Conservation (phyloP, 2,113 vertebrate species). For the Plecturocebus donacophilus region DNA sequence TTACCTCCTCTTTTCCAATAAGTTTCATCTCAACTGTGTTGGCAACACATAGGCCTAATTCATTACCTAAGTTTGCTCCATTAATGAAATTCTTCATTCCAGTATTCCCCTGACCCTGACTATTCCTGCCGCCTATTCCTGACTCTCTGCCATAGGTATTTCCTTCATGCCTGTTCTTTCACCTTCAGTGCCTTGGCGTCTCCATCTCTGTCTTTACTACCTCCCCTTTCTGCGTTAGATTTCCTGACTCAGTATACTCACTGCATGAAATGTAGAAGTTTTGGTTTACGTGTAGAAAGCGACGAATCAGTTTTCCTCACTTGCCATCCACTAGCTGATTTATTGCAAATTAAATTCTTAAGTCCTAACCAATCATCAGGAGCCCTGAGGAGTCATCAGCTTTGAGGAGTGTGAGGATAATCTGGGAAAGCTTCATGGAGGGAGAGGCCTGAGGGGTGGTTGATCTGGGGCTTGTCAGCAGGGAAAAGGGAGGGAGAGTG, state of each 20-base stretch:
- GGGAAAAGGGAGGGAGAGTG: background rate
- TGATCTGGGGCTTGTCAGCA: background rate
- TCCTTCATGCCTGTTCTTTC: background rate
- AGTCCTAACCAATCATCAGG: background rate
- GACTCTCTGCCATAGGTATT: background rate
- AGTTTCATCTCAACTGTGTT: background rate
- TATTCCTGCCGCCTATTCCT: background rate
- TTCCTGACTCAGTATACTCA: background rate
- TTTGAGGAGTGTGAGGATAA: background rate
- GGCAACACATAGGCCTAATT: background rate
- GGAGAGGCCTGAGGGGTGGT: background rate
- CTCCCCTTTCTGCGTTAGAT: background rate
- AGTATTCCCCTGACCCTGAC: background rate
- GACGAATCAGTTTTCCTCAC: background rate
- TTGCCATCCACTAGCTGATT: background rate
- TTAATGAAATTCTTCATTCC: slow-evolving; percentile 1
- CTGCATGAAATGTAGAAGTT: background rate
- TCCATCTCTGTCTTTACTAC: background rate
- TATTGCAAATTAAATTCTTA: background rate
- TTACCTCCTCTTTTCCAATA: background rate
- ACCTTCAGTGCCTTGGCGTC: background rate
- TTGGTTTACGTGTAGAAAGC: background rate
- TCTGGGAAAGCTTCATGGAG: background rate
- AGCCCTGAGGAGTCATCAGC: background rate
- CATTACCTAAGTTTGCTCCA: background rate